A percentile compares a stretch with the other conserved stretches of the same genome.
Evolutionary conservation across 2,797 vertebrate genomes (phyloP).

Genomic region (Prunella strophiata): DNA sequence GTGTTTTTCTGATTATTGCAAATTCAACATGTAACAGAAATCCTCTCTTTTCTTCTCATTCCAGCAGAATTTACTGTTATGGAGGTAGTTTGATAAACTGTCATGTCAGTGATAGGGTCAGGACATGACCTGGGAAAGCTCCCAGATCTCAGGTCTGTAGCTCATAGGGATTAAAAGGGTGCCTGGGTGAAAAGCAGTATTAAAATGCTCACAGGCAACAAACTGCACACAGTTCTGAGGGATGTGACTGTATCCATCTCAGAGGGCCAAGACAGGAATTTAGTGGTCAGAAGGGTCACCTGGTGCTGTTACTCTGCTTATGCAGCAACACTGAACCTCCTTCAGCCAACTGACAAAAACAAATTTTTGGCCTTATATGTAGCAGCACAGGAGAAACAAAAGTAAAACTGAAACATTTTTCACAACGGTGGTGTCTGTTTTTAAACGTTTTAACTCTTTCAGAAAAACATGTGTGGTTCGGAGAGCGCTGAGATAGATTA

Average conservation of each 20-base stretch:
- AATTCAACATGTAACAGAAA: not conserved
- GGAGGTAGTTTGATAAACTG: not conserved
- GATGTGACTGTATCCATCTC: not conserved
- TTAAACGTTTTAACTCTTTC: not conserved
- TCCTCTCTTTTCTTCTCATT: not conserved
- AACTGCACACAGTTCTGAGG: not conserved
- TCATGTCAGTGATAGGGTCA: accelerated
- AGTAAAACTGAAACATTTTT: accelerated
- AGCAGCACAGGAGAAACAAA: not conserved
- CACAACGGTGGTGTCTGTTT: not conserved
- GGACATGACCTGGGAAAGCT: not conserved
- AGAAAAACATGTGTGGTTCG: not conserved
- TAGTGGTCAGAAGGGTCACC: not conserved
- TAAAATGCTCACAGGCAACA: not conserved
- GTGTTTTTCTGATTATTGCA: not conserved
- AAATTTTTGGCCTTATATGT: not conserved
- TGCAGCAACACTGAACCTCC: not conserved
- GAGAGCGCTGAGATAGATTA: not conserved
- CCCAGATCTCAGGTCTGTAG: not conserved
- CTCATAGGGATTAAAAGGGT: not conserved
- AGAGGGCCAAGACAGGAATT: not conserved
- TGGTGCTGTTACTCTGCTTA: not conserved
- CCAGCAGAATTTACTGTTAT: not conserved
- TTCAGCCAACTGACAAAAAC: not conserved
- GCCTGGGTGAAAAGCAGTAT: not conserved